Evolutionary conservation across 1,140 invertebrate species (phyloP).

Genomic region (Aphelenchoides besseyi): DNA sequence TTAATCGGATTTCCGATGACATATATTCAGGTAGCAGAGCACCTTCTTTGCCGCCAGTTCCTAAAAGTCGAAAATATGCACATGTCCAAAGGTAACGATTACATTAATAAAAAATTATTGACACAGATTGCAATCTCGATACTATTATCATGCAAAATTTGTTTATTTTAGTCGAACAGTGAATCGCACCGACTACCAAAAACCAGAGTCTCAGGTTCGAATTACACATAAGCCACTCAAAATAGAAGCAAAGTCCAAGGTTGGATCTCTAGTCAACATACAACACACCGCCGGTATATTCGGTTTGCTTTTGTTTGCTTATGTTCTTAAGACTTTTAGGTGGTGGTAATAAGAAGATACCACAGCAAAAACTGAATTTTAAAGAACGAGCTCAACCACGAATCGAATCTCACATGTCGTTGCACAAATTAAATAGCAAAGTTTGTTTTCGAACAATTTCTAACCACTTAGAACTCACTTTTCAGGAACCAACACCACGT

Average conservation of each 20-base stretch:
- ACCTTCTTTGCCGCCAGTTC: slow-evolving; percentile 14
- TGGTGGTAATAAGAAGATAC: slow-evolving; percentile 15
- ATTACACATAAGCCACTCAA: slow-evolving; percentile 17
- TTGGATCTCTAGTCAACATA: slow-evolving; percentile 15
- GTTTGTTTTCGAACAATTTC: background rate
- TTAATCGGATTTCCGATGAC: background rate
- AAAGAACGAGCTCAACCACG: slow-evolving; percentile 10
- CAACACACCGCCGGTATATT: background rate
- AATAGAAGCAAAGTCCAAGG: slow-evolving; percentile 14
- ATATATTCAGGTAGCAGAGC: background rate
- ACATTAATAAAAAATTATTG: background rate
- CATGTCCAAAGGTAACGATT: slow-evolving; percentile 4
- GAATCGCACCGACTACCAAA: background rate
- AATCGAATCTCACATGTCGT: background rate
- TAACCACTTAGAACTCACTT: too few relatives aligned
- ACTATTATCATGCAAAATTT: too few relatives aligned
- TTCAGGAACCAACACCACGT: background rate
- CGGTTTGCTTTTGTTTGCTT: background rate
- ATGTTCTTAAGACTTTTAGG: background rate
- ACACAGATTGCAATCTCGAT: too few relatives aligned
- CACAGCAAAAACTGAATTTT: slow-evolving; percentile 19
- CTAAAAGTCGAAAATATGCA: background rate
- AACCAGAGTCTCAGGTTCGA: slow-evolving; percentile 2
- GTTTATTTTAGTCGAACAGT: slow-evolving; percentile 8
- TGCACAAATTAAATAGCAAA: slow-evolving; percentile 9